Evolutionary conservation across 2,113 vertebrate genomes (phyloP).

Genomic region (Python bivittatus): DNA sequence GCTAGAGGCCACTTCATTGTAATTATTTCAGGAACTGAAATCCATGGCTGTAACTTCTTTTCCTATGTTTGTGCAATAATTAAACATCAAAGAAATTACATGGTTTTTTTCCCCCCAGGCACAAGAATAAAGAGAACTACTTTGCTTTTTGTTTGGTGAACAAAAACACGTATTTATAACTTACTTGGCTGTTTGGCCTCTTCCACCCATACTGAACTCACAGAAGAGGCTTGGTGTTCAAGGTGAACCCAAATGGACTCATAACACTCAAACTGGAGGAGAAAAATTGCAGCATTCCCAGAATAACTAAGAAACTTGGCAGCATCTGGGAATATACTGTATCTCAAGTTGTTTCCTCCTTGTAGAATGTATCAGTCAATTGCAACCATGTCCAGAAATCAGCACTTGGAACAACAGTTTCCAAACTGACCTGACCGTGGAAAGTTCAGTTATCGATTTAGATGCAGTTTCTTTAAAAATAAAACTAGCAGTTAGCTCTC

Average conservation of each 20-base stretch:
- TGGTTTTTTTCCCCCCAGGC: not conserved
- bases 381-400: not conserved
- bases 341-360: not conserved
- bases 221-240: not conserved
- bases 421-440: not conserved
- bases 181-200: not conserved
- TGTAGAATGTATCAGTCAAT: not conserved
- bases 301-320: rapidly evolving
- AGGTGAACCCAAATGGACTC: not conserved
- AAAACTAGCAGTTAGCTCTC: constrained; percentile 14
- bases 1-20: not conserved
- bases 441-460: not conserved
- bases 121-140: not conserved
- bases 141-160: not conserved
- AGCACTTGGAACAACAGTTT: constrained; percentile 5
- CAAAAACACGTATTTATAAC: not conserved
- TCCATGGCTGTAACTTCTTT: not conserved
- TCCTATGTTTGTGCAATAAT: not conserved
- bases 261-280: constrained; percentile 4
- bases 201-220: not conserved
- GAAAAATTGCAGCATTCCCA: not conserved
- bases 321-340: not conserved
- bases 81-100: not conserved
- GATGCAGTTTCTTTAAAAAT: constrained; percentile 14
- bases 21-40: not conserved